A percentile compares a stretch with the other conserved stretches of the same genome.
These are phyloP conservation scores for Triops longicaudatus DNA, from an alignment of 1,140 invertebrate genomes.

Conservation along the genomic window DNA sequence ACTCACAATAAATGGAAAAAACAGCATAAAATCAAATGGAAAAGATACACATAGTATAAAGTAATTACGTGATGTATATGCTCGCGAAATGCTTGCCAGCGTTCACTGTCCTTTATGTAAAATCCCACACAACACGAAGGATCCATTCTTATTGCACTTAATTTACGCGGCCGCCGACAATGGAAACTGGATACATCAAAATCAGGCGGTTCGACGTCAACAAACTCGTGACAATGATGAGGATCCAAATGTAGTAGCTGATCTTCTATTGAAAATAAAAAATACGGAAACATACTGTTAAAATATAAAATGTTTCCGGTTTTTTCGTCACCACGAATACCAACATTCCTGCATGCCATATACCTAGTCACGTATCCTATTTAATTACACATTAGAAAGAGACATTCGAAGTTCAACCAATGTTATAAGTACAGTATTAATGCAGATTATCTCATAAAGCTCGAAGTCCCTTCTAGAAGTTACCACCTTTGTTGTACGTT, in stretches of 20 bases:
- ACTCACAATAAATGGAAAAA: too few species aligned
- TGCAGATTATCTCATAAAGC: too few species aligned
- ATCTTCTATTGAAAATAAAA: slow-evolving; percentile 51
- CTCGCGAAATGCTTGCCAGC: background rate
- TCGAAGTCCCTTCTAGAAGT: too few species aligned
- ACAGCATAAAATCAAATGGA: too few species aligned
- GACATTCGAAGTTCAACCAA: too few species aligned
- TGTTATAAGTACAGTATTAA: too few species aligned
- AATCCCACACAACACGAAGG: slow-evolving; percentile 90
- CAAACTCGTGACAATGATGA: slow-evolving; percentile 83
- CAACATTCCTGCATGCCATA: too few species aligned
- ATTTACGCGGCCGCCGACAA: slow-evolving; percentile 75
- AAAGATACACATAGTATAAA: background rate
- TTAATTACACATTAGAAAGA: too few species aligned
- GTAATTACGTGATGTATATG: background rate
- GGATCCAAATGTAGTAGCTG: slow-evolving; percentile 86
- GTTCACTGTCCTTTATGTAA: slow-evolving; percentile 40
- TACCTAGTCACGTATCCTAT: too few species aligned
- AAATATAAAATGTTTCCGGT: too few species aligned
- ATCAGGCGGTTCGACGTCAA: slow-evolving; percentile 64
- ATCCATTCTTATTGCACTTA: slow-evolving; percentile 80
- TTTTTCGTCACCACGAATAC: too few species aligned
- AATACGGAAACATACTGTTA: background rate
- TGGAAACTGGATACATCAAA: slow-evolving; percentile 71
- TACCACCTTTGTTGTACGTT: too few species aligned